phyloP scores from a whole-genome alignment of 1,140 invertebrate genomes.

The Acromyrmex charruanus region DNA sequence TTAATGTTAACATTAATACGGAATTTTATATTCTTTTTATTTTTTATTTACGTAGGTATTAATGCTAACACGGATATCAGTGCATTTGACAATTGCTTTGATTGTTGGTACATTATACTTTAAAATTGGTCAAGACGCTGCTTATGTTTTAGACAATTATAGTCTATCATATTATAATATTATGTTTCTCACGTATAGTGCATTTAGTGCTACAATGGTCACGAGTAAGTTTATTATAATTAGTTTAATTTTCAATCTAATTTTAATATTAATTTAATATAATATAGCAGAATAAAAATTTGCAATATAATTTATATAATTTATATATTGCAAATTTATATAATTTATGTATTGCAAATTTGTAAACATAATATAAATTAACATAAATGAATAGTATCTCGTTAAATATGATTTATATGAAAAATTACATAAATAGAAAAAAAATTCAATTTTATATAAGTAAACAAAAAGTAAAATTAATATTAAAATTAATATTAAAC shows the following conservation, averaged over 20 bases:
- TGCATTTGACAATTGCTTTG: slow-evolving; percentile 92
- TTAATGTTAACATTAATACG: background rate
- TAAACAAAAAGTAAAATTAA: background rate
- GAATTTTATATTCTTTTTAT: background rate
- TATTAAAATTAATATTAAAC: background rate
- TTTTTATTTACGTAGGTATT: slow-evolving; percentile 87
- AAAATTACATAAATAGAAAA: background rate
- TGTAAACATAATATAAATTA: background rate
- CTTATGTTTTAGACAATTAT: slow-evolving; percentile 91
- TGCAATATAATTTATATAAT: no score
- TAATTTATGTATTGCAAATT: no score
- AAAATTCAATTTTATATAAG: background rate
- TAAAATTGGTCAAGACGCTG: slow-evolving; percentile 93
- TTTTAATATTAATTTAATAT: background rate
- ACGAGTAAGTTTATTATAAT: slow-evolving; percentile 91
- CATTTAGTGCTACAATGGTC: slow-evolving; percentile 94
- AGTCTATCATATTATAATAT: slow-evolving; percentile 93
- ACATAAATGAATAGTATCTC: background rate
- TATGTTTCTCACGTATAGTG: slow-evolving; percentile 95
- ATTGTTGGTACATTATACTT: slow-evolving; percentile 93
- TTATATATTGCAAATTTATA: no score
- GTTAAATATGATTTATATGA: background rate
- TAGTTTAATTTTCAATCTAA: background rate
- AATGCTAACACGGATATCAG: slow-evolving; percentile 91
- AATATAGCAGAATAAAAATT: background rate